Evolutionary conservation across 2,113 vertebrate species (phyloP).

Genomic region (Stegastes partitus): DNA sequence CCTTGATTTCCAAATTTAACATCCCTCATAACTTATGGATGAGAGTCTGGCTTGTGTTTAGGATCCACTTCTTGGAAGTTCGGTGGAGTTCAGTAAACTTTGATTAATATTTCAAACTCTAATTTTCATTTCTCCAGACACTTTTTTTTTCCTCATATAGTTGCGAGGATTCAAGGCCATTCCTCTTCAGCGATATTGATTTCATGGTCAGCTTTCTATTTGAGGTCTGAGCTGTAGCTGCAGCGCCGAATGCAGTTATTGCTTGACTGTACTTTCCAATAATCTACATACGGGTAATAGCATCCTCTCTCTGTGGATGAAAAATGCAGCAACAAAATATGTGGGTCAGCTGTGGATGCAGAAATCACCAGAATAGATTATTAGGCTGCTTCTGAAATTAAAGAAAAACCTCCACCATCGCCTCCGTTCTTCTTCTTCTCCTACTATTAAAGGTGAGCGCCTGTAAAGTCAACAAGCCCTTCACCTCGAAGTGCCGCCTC

Average conservation of each 20-base stretch:
- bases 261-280: slow-evolving; percentile 9
- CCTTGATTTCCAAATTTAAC: background rate
- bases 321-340: background rate
- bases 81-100: background rate
- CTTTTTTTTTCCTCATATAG: slow-evolving; percentile 9
- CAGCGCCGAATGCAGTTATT: background rate
- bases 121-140: slow-evolving; percentile 8
- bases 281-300: slow-evolving; percentile 1
- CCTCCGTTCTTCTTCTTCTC: background rate
- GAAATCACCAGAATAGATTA: slow-evolving; percentile 6
- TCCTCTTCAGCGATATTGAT: slow-evolving; percentile 15
- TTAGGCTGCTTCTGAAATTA: background rate
- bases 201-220: slow-evolving; percentile 1
- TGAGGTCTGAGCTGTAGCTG: background rate
- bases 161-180: slow-evolving; percentile 4
- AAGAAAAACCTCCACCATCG: background rate
- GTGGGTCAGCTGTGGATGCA: background rate
- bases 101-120: slow-evolving; percentile 26
- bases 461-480: too few species aligned
- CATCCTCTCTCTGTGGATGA: background rate
- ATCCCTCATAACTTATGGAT: background rate
- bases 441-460: too few species aligned
- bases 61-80: background rate
- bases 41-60: background rate
- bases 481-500: too few species aligned